Conservation (phyloP, 2,797 vertebrate species). For the Falco berigora region DNA sequence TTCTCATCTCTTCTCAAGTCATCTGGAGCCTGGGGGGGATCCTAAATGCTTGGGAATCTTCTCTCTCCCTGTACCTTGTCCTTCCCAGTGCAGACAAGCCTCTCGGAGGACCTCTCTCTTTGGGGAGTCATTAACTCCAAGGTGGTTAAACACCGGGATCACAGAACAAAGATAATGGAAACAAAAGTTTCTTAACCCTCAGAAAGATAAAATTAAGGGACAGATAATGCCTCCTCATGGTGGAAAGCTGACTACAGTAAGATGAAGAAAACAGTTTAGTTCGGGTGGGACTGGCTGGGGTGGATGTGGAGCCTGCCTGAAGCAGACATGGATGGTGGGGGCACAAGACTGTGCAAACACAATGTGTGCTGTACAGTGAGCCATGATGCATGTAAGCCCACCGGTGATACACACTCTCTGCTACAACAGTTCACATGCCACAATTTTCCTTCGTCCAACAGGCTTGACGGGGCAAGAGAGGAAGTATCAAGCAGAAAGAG, state of each 20-base stretch:
- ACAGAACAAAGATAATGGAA: not conserved
- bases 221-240: not conserved
- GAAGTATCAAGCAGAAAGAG: not conserved
- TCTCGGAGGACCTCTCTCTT: not conserved
- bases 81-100: not conserved
- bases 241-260: not conserved
- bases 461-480: not conserved
- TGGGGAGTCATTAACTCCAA: not conserved
- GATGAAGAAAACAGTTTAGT: not conserved
- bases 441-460: not conserved
- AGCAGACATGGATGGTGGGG: not conserved
- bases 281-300: accelerated
- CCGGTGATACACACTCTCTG: not conserved
- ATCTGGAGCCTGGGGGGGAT: not conserved
- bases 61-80: not conserved
- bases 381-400: not conserved
- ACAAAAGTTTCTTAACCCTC: not conserved
- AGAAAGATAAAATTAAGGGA: not conserved
- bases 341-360: not conserved
- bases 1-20: not conserved
- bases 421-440: not conserved
- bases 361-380: not conserved
- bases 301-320: not conserved
- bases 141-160: not conserved
- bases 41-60: not conserved